Evolutionary conservation across 1,140 invertebrate species (phyloP).

Genomic region (Probaryconus sp.): DNA sequence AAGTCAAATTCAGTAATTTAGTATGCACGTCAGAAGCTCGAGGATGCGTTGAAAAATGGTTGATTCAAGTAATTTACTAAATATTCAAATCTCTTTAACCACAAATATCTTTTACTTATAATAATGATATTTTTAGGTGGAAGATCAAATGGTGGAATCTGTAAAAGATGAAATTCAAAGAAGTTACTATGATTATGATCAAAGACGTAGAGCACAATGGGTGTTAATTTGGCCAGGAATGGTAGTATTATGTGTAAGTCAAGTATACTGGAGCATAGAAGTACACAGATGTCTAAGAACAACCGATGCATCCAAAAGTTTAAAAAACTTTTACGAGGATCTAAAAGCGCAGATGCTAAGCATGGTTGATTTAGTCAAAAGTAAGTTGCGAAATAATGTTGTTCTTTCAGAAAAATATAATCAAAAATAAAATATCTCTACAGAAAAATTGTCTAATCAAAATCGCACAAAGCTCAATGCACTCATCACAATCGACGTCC

Average conservation of each 20-base stretch:
- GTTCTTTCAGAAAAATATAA: not conserved
- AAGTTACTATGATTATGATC: slow-evolving; percentile 85
- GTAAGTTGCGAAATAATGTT: slow-evolving; percentile 39
- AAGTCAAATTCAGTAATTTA: slow-evolving; percentile 83
- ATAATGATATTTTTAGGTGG: slow-evolving; percentile 79
- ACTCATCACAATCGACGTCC: slow-evolving; percentile 94
- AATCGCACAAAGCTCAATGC: slow-evolving; percentile 89
- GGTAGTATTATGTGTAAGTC: slow-evolving; percentile 90
- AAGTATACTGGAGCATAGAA: slow-evolving; percentile 92
- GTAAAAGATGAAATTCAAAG: slow-evolving; percentile 85
- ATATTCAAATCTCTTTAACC: slow-evolving; percentile 16
- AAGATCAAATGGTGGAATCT: slow-evolving; percentile 89
- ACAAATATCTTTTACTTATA: not conserved
- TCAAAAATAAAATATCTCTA: not conserved
- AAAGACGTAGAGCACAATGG: slow-evolving; percentile 84
- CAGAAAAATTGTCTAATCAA: slow-evolving; percentile 80
- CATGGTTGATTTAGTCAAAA: slow-evolving; percentile 79
- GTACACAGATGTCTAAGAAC: slow-evolving; percentile 85
- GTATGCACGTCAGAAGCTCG: slow-evolving; percentile 89
- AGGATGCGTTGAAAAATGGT: slow-evolving; percentile 96
- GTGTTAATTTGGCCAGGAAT: slow-evolving; percentile 92
- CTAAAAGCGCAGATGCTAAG: slow-evolving; percentile 82
- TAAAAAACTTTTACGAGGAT: slow-evolving; percentile 79
- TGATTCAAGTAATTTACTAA: slow-evolving; percentile 81
- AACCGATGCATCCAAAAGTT: slow-evolving; percentile 78